Evolutionary conservation across 2,888 invertebrate genomes (phyloP).

Genomic region (Eupithecia dodoneata): DNA sequence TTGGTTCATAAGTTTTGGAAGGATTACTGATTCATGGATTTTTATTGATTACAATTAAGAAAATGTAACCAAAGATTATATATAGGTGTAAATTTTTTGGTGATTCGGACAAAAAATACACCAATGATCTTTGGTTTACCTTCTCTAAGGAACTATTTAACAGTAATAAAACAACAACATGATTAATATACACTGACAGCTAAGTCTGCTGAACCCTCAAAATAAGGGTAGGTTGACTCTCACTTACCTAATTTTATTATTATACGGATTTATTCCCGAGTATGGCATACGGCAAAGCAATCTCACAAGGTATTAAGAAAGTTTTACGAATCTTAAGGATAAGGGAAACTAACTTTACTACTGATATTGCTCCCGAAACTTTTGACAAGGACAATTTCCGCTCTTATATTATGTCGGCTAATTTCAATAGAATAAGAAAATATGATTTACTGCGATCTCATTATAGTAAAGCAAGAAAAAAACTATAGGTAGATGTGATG

Average conservation of each 20-base stretch:
- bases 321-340: constrained; percentile 76
- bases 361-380: constrained; percentile 76
- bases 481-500: neutral
- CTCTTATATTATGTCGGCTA: constrained; percentile 52
- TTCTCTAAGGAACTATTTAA: too few relatives aligned
- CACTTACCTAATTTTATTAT: constrained; percentile 25
- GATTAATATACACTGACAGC: neutral
- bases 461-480: neutral
- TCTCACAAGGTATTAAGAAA: constrained; percentile 79
- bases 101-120: neutral
- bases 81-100: neutral
- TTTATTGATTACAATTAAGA: neutral
- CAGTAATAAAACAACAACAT: neutral
- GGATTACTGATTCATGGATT: neutral
- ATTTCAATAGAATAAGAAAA: constrained; percentile 39
- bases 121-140: too few relatives aligned
- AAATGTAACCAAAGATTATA: neutral
- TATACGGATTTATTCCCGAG: constrained; percentile 67
- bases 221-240: neutral
- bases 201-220: constrained; percentile 15
- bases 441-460: constrained; percentile 16
- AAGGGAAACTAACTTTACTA: constrained; percentile 67
- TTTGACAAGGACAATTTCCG: constrained; percentile 69
- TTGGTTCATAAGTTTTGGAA: neutral
- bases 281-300: constrained; percentile 72